Evolutionary conservation across 2,797 vertebrate species (phyloP).

Genomic region (Acestrorhynchus altus): DNA sequence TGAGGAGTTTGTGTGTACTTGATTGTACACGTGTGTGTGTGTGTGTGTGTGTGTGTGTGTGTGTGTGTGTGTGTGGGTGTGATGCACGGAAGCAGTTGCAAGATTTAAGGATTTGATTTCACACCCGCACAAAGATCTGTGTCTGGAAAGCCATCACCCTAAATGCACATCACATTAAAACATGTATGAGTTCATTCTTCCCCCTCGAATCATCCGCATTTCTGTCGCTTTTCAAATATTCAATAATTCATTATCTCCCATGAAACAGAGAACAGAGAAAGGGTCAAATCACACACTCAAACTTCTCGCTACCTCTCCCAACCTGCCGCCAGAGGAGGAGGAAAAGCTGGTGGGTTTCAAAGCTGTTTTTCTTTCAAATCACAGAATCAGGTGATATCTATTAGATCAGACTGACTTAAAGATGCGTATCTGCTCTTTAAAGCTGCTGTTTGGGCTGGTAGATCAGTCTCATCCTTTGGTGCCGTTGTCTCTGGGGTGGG

Average conservation of each 20-base stretch:
- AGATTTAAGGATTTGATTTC: constrained; percentile 69
- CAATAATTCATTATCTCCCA: constrained; percentile 56
- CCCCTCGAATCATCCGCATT: constrained; percentile 57
- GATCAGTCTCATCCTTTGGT: constrained; percentile 40
- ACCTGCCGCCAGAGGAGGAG: background rate
- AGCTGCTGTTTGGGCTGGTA: constrained; percentile 51
- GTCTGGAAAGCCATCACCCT: constrained; percentile 67
- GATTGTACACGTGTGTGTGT: constrained; percentile 20
- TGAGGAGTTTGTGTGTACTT: constrained; percentile 63
- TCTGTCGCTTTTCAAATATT: constrained; percentile 60
- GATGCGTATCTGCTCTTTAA: constrained; percentile 40
- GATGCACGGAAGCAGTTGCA: constrained; percentile 44
- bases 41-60: constrained; percentile 42
- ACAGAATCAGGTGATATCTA: background rate
- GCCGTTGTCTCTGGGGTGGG: constrained; percentile 36
- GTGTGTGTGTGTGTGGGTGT: constrained; percentile 42
- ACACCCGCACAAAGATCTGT: constrained; percentile 59
- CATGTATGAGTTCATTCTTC: constrained; percentile 78
- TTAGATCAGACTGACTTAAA: constrained; percentile 37
- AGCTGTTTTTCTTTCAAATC: background rate
- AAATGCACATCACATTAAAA: constrained; percentile 83
- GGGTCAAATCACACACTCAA: constrained; percentile 47
- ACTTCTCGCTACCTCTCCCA: constrained; percentile 14
- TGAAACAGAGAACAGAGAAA: constrained; percentile 38
- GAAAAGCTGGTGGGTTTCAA: background rate